Conservation (phyloP, 2,113 vertebrate species). For the Pao palembangensis region DNA sequence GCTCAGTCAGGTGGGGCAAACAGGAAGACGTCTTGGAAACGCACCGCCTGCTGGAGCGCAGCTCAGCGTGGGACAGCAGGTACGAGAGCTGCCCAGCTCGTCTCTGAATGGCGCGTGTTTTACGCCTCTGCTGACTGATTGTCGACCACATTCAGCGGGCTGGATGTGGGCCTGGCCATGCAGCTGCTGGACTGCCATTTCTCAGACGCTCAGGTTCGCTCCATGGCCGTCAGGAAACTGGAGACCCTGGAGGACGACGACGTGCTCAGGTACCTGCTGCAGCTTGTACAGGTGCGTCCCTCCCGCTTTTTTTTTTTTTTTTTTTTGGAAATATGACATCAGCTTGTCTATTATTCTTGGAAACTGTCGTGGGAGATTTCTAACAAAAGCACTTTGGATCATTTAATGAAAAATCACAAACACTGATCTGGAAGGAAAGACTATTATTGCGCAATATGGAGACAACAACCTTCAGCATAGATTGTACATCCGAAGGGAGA, state of each 20-base stretch:
- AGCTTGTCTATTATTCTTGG: too few species aligned
- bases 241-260: conserved; percentile 92
- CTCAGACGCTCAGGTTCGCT: conserved; percentile 90
- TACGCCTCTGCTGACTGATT: background rate
- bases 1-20: conserved; percentile 92
- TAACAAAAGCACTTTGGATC: too few species aligned
- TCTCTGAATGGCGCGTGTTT: background rate
- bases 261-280: conserved; percentile 92
- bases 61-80: conserved; percentile 85
- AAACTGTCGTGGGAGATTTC: too few species aligned
- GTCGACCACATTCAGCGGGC: conserved; percentile 65
- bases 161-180: conserved; percentile 94
- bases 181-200: conserved; percentile 96
- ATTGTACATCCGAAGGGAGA: too few species aligned
- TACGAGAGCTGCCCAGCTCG: conserved; percentile 1
- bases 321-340: too few species aligned
- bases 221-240: conserved; percentile 93
- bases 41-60: conserved; percentile 85
- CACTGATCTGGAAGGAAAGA: too few species aligned
- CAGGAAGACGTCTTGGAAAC: conserved; percentile 90
- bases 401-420: too few species aligned
- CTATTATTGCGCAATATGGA: too few species aligned
- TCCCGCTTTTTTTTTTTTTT: too few species aligned
- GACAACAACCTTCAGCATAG: too few species aligned
- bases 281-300: conserved; percentile 88